Evolutionary conservation across 2,888 invertebrate genomes (phyloP).

Genomic region (Camponotus fellah): DNA sequence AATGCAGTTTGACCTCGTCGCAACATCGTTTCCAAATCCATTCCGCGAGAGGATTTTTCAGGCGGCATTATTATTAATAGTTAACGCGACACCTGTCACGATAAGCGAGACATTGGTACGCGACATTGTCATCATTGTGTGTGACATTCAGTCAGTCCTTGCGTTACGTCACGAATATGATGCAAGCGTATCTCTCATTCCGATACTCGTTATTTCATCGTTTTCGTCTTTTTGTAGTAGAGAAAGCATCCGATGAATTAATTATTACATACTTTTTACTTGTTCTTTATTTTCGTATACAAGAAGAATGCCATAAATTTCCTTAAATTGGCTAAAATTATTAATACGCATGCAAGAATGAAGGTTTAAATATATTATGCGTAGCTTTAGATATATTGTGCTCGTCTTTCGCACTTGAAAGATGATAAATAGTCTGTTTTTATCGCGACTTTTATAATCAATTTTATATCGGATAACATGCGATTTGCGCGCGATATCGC

Average conservation of each 20-base stretch:
- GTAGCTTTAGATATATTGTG: too few species aligned
- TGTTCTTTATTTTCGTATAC: background rate
- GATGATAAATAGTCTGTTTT: background rate
- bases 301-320: background rate
- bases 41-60: conserved; percentile 1
- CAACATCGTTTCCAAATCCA: background rate
- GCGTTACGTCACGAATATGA: conserved; percentile 38
- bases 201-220: background rate
- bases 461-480: background rate
- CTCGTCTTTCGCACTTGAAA: background rate
- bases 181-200: conserved; percentile 20
- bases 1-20: background rate
- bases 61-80: background rate
- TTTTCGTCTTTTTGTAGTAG: background rate
- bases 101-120: conserved; percentile 3
- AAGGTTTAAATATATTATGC: background rate
- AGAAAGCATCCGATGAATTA: background rate
- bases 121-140: conserved; percentile 25
- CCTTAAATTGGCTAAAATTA: background rate
- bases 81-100: conserved; percentile 26
- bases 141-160: conserved; percentile 33
- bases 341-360: background rate
- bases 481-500: conserved; percentile 5
- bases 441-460: background rate
- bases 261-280: background rate